Evolutionary conservation across 1,140 invertebrate genomes (phyloP).

Genomic region (Drosophila simulans): DNA sequence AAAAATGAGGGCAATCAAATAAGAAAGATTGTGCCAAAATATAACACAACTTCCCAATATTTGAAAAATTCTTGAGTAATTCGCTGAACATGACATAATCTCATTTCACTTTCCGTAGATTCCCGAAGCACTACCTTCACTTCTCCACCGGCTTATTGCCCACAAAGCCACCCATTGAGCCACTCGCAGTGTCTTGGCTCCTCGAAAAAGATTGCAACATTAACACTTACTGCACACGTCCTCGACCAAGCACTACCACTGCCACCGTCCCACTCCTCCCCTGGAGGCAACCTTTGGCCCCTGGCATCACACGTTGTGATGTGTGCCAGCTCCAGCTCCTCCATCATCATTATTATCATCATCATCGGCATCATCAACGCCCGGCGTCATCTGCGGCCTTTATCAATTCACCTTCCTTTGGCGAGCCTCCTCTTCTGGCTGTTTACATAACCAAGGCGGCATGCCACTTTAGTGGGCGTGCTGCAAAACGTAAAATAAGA

Average conservation of each 20-base stretch:
- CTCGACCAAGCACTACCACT: slow-evolving; percentile 12
- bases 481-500: slow-evolving; percentile 25
- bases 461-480: slow-evolving; percentile 72
- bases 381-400: slow-evolving; percentile 64
- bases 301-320: slow-evolving; percentile 43
- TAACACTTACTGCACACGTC: slow-evolving; percentile 50
- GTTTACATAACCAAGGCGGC: slow-evolving; percentile 76
- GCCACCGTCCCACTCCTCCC: not conserved
- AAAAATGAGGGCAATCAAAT: too few relatives aligned
- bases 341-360: slow-evolving; percentile 35
- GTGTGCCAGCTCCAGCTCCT: slow-evolving; percentile 36
- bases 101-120: slow-evolving; percentile 25
- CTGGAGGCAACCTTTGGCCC: slow-evolving; percentile 39
- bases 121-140: not conserved
- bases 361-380: slow-evolving; percentile 65
- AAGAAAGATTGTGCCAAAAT: too few relatives aligned
- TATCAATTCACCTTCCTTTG: slow-evolving; percentile 56
- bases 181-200: slow-evolving; percentile 13
- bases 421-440: slow-evolving; percentile 43
- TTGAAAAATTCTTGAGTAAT: not conserved
- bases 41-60: too few relatives aligned
- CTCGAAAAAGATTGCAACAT: slow-evolving; percentile 43
- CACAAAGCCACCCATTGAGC: slow-evolving; percentile 41
- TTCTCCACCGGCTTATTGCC: not conserved
- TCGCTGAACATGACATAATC: slow-evolving; percentile 6